Evolutionary conservation across 1,140 invertebrate genomes (phyloP).

Genomic region (Zaprionus africanus): DNA sequence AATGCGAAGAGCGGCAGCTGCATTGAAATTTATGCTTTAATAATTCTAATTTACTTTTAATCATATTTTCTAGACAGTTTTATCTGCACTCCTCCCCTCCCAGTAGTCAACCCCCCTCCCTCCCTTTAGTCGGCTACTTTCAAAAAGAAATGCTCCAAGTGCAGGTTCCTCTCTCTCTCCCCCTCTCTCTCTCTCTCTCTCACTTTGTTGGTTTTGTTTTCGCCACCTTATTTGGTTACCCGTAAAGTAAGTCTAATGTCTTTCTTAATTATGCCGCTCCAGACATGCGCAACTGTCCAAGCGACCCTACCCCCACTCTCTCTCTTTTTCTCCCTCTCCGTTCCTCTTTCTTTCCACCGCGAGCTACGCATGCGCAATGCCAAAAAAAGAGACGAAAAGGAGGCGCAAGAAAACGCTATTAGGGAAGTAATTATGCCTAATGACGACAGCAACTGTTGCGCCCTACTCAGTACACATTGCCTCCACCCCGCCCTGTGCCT

Average conservation of each 20-base stretch:
- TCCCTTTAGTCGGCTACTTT: conserved; percentile 32
- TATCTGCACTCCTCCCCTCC: background rate
- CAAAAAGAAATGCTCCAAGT: conserved; percentile 35
- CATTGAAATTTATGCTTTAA: conserved; percentile 42
- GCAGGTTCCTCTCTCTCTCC: conserved; percentile 19
- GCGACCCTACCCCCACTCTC: background rate
- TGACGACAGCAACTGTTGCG: conserved; percentile 48
- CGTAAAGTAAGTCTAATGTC: conserved; percentile 38
- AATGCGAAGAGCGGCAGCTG: background rate
- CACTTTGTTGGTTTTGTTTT: conserved; percentile 22
- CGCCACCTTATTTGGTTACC: conserved; percentile 47
- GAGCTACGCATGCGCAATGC: conserved; percentile 58
- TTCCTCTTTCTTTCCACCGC: background rate
- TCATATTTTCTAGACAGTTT: conserved; percentile 36
- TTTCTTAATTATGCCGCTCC: conserved; percentile 58
- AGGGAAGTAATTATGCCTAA: conserved; percentile 65
- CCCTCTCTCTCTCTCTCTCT: conserved; percentile 16
- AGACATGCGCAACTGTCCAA: conserved; percentile 33
- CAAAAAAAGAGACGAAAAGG: conserved; percentile 18
- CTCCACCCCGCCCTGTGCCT: background rate
- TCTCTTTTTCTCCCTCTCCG: background rate
- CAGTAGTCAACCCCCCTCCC: conserved; percentile 5
- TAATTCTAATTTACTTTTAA: conserved; percentile 58
- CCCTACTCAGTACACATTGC: background rate
- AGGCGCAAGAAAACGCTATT: conserved; percentile 44